phyloP scores from a whole-genome alignment of 2,888 invertebrate species.

The Epistrophella euchroma region DNA sequence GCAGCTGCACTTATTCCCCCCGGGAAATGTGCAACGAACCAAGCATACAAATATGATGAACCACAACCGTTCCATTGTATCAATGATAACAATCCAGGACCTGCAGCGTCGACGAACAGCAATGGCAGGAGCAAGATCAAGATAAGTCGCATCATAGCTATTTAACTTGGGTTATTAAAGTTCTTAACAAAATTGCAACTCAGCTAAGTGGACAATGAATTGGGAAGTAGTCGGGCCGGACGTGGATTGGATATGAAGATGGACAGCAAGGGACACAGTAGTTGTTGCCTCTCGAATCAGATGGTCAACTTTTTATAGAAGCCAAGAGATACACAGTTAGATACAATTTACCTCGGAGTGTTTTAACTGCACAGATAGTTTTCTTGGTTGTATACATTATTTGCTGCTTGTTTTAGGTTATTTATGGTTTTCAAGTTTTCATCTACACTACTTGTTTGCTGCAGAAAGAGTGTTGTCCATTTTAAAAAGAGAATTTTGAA shows the following conservation, averaged over 20 bases:
- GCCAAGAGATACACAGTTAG: not conserved
- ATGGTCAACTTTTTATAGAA: slow-evolving; percentile 46
- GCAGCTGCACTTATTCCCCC: slow-evolving; percentile 30
- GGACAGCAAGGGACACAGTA: not conserved
- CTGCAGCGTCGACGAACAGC: not conserved
- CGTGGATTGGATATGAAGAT: not conserved
- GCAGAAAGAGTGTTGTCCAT: slow-evolving; percentile 26
- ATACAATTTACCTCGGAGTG: slow-evolving; percentile 36
- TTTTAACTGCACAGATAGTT: slow-evolving; percentile 58
- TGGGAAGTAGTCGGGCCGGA: slow-evolving; percentile 10
- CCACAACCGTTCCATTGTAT: slow-evolving; percentile 32
- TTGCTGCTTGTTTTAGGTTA: slow-evolving; percentile 63
- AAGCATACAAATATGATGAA: slow-evolving; percentile 55
- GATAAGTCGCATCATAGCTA: slow-evolving; percentile 29
- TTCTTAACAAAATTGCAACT: slow-evolving; percentile 59
- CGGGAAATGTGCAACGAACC: slow-evolving; percentile 46
- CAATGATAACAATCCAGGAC: slow-evolving; percentile 40
- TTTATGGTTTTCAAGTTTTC: slow-evolving; percentile 59
- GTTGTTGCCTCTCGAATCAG: slow-evolving; percentile 3
- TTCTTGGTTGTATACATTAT: slow-evolving; percentile 24
- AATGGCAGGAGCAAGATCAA: slow-evolving; percentile 10
- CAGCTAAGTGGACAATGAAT: slow-evolving; percentile 51
- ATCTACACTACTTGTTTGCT: slow-evolving; percentile 31
- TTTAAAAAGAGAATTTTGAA: not conserved
- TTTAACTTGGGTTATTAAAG: slow-evolving; percentile 58